Conservation (phyloP, 2,113 vertebrate species). For the Machaerirhynchus nigripectus region DNA sequence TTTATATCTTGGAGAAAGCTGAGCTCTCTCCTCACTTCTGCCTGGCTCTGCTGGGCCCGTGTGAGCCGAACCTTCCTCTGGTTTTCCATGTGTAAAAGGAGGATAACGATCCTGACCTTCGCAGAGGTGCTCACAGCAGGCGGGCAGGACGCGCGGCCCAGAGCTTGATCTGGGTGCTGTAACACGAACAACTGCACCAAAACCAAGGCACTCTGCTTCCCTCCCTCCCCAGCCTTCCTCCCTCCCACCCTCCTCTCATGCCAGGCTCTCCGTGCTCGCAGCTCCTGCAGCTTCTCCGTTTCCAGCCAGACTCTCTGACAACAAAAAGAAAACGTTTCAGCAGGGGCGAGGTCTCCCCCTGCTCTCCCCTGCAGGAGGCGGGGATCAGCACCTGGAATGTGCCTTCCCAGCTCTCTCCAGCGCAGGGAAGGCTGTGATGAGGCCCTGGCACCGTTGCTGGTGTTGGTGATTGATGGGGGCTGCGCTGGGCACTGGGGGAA, state of each 20-base stretch:
- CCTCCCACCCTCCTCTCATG: not conserved
- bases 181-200: not conserved
- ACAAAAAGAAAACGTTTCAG: conserved; percentile 6
- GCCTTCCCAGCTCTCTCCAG: not conserved
- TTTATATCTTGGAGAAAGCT: not conserved
- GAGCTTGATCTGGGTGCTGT: not conserved
- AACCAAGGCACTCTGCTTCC: not conserved
- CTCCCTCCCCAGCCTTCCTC: not conserved
- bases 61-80: not conserved
- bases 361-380: not conserved
- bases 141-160: not conserved
- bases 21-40: not conserved
- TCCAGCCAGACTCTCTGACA: not conserved
- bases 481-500: not conserved
- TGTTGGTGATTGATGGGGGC: conserved; percentile 1
- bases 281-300: not conserved
- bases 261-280: not conserved
- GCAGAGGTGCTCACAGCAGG: not conserved
- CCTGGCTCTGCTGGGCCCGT: not conserved
- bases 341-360: not conserved
- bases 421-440: not conserved
- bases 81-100: not conserved
- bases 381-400: not conserved
- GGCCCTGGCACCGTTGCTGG: not conserved
- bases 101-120: not conserved